A percentile compares a stretch with the other conserved stretches of the same genome.
Conservation (phyloP, 2,888 invertebrate species). For the Acanthopleura granulata region DNA sequence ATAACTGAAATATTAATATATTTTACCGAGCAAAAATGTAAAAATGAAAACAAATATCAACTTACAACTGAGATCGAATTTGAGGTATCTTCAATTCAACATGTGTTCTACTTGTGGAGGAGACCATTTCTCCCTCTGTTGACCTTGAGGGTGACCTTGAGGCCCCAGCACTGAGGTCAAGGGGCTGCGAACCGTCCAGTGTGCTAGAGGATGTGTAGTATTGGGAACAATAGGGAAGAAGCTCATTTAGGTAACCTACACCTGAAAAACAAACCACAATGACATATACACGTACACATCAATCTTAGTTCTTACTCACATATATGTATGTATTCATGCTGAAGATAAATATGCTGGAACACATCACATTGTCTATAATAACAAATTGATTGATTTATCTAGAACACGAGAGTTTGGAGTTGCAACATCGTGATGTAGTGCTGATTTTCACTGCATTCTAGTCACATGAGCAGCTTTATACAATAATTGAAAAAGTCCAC, state of each 20-base stretch:
- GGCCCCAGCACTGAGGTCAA: slow-evolving; percentile 25
- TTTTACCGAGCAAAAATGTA: neutral
- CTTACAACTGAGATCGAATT: slow-evolving; percentile 30
- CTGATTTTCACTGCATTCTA: no score
- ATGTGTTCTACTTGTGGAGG: slow-evolving; percentile 27
- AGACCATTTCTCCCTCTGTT: slow-evolving; percentile 28
- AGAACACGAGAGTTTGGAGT: no score
- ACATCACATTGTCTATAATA: no score
- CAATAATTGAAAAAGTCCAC: no score
- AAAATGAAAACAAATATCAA: neutral
- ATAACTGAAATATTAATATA: no score
- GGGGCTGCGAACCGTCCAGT: slow-evolving; percentile 22
- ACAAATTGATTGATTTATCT: no score
- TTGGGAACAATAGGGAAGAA: slow-evolving; percentile 56
- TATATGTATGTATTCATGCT: no score
- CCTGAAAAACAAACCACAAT: slow-evolving; percentile 39
- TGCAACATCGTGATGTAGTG: no score
- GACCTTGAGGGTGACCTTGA: slow-evolving; percentile 21
- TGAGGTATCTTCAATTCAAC: slow-evolving; percentile 54
- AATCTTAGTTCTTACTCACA: neutral
- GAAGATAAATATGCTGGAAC: no score
- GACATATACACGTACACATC: neutral
- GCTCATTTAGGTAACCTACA: slow-evolving; percentile 50
- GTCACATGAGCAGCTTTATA: no score
- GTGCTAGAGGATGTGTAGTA: slow-evolving; percentile 41